Evolutionary conservation across 2,888 invertebrate genomes (phyloP), one percentile per base, ranked within the genome.

Genomic region (Catocala fraxini): DNA sequence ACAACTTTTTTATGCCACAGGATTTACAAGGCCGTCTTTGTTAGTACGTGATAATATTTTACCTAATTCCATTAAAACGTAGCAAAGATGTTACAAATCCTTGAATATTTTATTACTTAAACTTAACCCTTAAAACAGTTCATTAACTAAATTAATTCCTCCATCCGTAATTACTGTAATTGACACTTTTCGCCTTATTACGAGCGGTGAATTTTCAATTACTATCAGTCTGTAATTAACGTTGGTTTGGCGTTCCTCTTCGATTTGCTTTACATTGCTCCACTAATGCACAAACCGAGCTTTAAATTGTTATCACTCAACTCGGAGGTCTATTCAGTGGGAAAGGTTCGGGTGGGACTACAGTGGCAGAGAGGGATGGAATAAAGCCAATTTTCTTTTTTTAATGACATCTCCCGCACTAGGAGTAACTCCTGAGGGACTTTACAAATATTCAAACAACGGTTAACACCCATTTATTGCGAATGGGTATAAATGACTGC

Each of bases 301-400:
- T 51, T 57, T 56, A 62, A 52, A 66, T 64, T 59, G 52, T 59
- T 59, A 69, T 60, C 46, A 25, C 48, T 52, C 34, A 47, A 6
- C 49, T 57, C 45, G 35, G 11, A 15, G 13, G 7, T 63, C 49
- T 48, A 53, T 68, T 65, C 55, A 59, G 39, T 48, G 47, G 34
- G 45, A 10, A 41, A 34, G 46, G 1, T 34, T 33, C 2, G 12
- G 52, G 54, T 47, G 13, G 10, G 51, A 59, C 48, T 45, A 0
- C 15, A 45, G 11, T 61, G 25, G 10, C 0, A 47, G 57, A 51
- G 51, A n/a, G 6, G 25, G 25, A 15, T 2, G 15, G 4, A 25
- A 25, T 25, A 25, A 1, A 25, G 25, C 3, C 25, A 4, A 25
- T 25, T 25, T 25, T 25, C 1, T 25, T 25, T 15, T n/a, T 25